Conservation (phyloP, 2,888 invertebrate species). For the Abscondita cerata region DNA sequence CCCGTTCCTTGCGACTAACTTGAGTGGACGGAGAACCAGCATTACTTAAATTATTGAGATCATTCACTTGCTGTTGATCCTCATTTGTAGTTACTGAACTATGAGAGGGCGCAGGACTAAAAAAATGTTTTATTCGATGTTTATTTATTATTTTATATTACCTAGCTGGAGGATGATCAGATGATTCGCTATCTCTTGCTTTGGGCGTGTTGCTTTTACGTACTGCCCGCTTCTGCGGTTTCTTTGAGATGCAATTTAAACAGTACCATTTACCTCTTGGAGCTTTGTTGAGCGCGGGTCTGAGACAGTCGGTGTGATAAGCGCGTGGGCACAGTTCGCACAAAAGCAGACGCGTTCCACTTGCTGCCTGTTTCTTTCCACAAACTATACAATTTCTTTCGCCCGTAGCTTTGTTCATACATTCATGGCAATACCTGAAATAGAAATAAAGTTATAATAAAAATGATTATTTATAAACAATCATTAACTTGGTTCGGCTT, state of each 20-base stretch:
- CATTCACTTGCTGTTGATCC: conserved; percentile 54
- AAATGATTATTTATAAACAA: no score
- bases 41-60: conserved; percentile 53
- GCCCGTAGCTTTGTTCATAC: conserved; percentile 91
- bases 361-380: conserved; percentile 70
- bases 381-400: conserved; percentile 95
- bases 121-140: conserved; percentile 20
- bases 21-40: conserved; percentile 51
- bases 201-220: conserved; percentile 69
- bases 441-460: conserved; percentile 10
- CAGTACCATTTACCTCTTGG: conserved; percentile 70
- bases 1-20: conserved; percentile 59
- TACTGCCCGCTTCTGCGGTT: conserved; percentile 66
- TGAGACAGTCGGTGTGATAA: conserved; percentile 92
- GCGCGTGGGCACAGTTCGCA: conserved; percentile 92
- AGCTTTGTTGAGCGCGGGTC: conserved; percentile 83
- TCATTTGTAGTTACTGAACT: conserved; percentile 73
- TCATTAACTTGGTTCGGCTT: no score
- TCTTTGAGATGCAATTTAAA: conserved; percentile 83
- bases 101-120: conserved; percentile 73
- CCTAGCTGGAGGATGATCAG: conserved; percentile 60
- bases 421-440: conserved; percentile 91
- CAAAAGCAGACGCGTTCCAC: conserved; percentile 70
- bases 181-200: conserved; percentile 64
- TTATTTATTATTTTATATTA: conserved; percentile 19